Conservation (phyloP, 2,113 vertebrate genomes). For the Mandrillus leucophaeus region DNA sequence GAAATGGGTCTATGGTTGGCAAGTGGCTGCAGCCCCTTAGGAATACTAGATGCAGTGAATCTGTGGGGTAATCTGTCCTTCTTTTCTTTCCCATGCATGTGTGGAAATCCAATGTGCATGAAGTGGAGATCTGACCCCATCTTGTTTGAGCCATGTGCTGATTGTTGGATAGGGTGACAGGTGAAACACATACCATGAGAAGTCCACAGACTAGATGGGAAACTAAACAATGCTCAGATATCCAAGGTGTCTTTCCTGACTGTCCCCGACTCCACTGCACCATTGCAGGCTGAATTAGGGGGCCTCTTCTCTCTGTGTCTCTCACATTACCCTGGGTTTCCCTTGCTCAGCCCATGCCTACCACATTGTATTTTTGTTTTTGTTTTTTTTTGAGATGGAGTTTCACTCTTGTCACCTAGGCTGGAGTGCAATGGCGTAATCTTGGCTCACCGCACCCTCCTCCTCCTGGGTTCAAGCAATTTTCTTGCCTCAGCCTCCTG, state of each 20-base stretch:
- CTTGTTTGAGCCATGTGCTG: no score
- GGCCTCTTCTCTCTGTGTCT: background rate
- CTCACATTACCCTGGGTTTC: rapidly evolving
- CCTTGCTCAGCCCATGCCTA: background rate
- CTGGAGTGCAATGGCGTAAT: no score
- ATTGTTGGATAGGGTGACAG: background rate
- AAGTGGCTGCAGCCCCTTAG: background rate
- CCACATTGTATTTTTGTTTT: no score
- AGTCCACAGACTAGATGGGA: background rate
- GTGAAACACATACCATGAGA: background rate
- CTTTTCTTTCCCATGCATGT: background rate
- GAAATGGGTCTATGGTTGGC: background rate
- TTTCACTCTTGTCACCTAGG: no score
- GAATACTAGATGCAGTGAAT: background rate
- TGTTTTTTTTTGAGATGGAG: no score
- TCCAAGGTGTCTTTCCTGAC: background rate
- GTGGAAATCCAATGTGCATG: background rate
- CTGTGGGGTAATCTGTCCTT: rapidly evolving
- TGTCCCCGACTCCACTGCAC: background rate
- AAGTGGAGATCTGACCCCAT: background rate
- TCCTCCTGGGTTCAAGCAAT: no score
- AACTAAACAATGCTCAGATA: background rate
- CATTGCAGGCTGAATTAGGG: background rate
- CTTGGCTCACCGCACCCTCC: no score
- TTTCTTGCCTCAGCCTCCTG: no score